Evolutionary conservation across 2,797 vertebrate species (phyloP), one percentile per base, ranked within the genome.

Genomic region (Bradypodion ventrale): DNA sequence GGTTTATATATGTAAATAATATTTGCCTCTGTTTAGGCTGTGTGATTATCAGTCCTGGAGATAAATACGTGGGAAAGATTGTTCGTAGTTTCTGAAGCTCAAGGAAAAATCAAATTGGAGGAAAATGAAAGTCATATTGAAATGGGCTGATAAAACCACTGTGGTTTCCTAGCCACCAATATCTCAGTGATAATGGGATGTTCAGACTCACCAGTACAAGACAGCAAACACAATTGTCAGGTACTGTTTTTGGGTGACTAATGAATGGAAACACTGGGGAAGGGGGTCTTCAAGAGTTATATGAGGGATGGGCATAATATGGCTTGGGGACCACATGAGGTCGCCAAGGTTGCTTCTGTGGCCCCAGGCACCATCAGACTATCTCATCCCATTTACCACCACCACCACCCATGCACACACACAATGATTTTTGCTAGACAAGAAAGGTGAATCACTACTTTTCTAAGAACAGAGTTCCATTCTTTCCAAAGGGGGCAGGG

Each of bases 1-100:
- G 12, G 35, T 77, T 59, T 73, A 40, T 59, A 23, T 70, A 52
- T 70, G 63, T 19, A 60, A 89, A 83, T 91, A 89, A 90, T 88
- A 46, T 86, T 75, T 73, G 21, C 46, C 65, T 83, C 79, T 85
- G 23, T 85, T 93, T 85, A 76, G 21, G 27, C 60, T 79, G 72
- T 29, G 83, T 83, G 65, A 78, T 49, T 84, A 8, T 12, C 74
- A 70, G 52, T 29, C 63, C 19, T 83, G 77, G 72, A 87, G 87
- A 62, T 73, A 62, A 60, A 83, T 87, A 78, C 49, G 59, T 27
- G 65, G 83, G 79, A 69, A 85, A 83, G 27, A 40, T n/a, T 10
- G 3, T 77, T 85, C 59, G 80, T 29, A 7, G 44, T 12, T 21
- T 83, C 19, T 0, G 0, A 49, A n/a, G 40, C 69, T 27, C 2